Base-by-base conservation (phyloP, 2,797 vertebrate genomes). In the Sebastes kiyomatsui region DNA sequence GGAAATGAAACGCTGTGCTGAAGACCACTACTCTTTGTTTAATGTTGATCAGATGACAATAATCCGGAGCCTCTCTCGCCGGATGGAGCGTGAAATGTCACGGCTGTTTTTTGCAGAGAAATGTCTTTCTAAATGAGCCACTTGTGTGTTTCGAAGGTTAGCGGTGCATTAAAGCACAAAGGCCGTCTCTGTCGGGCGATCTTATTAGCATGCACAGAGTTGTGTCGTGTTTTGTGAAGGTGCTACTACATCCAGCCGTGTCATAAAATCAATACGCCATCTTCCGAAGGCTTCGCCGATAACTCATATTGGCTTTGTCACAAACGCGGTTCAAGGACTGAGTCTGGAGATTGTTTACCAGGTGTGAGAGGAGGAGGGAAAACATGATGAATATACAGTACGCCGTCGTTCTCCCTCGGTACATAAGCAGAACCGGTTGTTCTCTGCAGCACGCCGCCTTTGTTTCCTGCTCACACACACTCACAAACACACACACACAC, bases 211-310 rank as follows among this genome's bases (percentile, higher is more conserved):
- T 87, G 90, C 87, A 59, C 52, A 4, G 60, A 55, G 90, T 65
- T 61, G 79, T 77, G 83, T 86, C 77, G 66, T 77, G 82, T 84
- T 38, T 38, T 79, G 23, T 1, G 81, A 59, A 72, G 88, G 70
- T 42, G 87, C 82, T 80, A 76, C 87, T 86, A 80, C 88, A 88
- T 92, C 88, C 86, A 81, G 38, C 49, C 25, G 68, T 89, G 89
- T 87, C 92, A 90, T 55, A 91, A 93, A 93, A 94, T 94, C 92
- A 86, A 94, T 93, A 90, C 82, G 0, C 86, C 79, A 91, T 92
- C 85, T 82, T 82, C 82, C 30, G 52, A 88, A 90, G 89, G 88
- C 83, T 85, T 86, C 28, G 6, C 77, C 86, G 33, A 72, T 92
- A 89, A 91, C 83, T 94, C 91, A 93, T 69, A 82, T 77, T 7